Evolutionary conservation across 37 sponge, comb jelly and placozoan genomes (phyloP), one percentile per base, ranked within the genome.

Genomic region (Ianthella basta): DNA sequence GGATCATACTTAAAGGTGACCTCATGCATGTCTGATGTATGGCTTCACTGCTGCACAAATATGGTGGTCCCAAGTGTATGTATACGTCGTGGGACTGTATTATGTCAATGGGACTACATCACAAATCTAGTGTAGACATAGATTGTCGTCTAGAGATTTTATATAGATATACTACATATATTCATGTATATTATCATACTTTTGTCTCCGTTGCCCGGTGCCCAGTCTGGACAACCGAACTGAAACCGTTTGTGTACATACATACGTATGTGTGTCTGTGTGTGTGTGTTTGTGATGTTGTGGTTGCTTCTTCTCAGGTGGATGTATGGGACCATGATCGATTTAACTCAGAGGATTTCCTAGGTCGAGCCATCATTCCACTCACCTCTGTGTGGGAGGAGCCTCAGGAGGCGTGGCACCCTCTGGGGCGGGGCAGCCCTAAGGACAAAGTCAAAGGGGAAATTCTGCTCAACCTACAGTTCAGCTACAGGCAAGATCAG

Each of bases 311-410:
- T 44, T 81, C 59, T 86, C 54, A 55, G 57, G 38, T 96, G 34
- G 96, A 96, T n/a, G 78, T 96, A 29, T 96, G 92, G 92, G 95
- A 94, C 61, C 77, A 91, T 65, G 92, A 96, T 84, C 60, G 44
- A 21, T 75, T 86, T 27, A 95, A 92, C 65, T 70, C 74, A 14
- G 95, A 89, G 29, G 92, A 94, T 82, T 93, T 94, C 55, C 72
- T 94, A 27, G 95, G 97, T 6, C 72, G 89, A 50, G 85, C 90
- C 1, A 40, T 96, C 36, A 41, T 96, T n/a, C 91, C 96, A 24
- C 67, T 96, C 0, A 10, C 83, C 19, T 80, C 73, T 3, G 59
- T 93, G 15, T n/a, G 86, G 32, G 86, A 73, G 15, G 24, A 24
- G 18, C 8, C 72, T 8, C 55, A 66, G 55, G 86, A 91, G 57